Conservation (phyloP, 2,888 invertebrate species). For the Sclerodermus sp. region DNA sequence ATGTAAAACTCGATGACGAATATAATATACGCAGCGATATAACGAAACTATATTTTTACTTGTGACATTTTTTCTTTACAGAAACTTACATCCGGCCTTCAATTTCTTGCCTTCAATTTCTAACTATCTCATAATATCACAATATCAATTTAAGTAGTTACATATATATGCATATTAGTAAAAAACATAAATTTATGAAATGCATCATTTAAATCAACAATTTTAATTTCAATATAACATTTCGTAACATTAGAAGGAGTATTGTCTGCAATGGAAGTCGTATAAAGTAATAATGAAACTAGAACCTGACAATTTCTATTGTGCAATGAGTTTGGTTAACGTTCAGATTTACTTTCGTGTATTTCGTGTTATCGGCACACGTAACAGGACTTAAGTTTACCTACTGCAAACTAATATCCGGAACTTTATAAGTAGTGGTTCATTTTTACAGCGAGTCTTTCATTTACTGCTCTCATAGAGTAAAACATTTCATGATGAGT, state of each 20-base stretch:
- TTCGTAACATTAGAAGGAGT: too few species aligned
- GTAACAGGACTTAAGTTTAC: constrained; percentile 18
- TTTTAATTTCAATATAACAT: too few species aligned
- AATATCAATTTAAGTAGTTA: too few species aligned
- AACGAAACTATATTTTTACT: constrained; percentile 5
- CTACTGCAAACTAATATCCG: constrained; percentile 22
- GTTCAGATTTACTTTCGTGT: constrained; percentile 35
- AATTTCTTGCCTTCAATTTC: too few species aligned
- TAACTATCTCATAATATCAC: too few species aligned
- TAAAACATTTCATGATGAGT: constrained; percentile 1
- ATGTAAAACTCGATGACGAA: constrained; percentile 21
- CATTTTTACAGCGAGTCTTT: constrained; percentile 24
- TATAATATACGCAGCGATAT: constrained; percentile 18
- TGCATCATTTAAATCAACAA: too few species aligned
- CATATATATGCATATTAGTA: too few species aligned
- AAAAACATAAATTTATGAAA: too few species aligned
- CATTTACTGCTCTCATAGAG: background rate
- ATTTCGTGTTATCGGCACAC: constrained; percentile 28
- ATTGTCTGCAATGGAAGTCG: too few species aligned
- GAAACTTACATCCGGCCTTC: constrained; percentile 15
- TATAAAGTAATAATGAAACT: too few species aligned
- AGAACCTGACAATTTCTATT: constrained; percentile 22
- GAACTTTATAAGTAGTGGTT: constrained; percentile 34
- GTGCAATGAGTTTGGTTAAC: constrained; percentile 30
- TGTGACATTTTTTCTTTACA: constrained; percentile 3